Percentiles rank a stretch among this genome's conserved stretches.
These are phyloP conservation scores for Tragelaphus oryx DNA, from an alignment of 2,797 vertebrate genomes.

Conservation along the genomic window DNA sequence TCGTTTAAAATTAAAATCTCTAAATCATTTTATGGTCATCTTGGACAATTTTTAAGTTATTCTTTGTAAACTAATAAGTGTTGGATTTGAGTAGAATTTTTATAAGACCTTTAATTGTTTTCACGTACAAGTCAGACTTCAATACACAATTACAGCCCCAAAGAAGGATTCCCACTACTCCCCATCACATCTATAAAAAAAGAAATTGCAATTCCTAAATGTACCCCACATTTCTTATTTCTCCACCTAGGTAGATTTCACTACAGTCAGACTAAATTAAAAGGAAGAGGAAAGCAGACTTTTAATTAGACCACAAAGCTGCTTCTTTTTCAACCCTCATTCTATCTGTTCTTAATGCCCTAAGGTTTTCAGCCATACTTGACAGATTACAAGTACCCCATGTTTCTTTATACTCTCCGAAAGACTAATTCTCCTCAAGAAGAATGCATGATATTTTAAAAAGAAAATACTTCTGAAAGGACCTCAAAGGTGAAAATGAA, in stretches of 20 bases:
- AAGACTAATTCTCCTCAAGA: slow-evolving; percentile 47
- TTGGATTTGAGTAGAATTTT: neutral
- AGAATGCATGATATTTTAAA: slow-evolving; percentile 50
- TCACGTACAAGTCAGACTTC: neutral
- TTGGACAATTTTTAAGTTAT: neutral
- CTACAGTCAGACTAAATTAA: slow-evolving; percentile 12
- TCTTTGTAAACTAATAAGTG: neutral
- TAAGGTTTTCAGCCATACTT: slow-evolving; percentile 23
- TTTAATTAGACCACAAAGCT: neutral
- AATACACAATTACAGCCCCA: neutral
- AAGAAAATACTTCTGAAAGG: slow-evolving; percentile 51
- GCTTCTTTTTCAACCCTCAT: neutral
- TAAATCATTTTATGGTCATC: neutral
- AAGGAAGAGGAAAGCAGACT: slow-evolving; percentile 3
- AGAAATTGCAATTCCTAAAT: slow-evolving; percentile 9
- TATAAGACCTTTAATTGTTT: slow-evolving; percentile 2
- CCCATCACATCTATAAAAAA: neutral
- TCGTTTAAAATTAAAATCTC: slow-evolving; percentile 6
- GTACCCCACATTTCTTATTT: slow-evolving; percentile 29
- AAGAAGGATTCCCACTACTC: slow-evolving; percentile 22
- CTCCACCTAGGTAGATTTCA: neutral
- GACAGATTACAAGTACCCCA: slow-evolving; percentile 40
- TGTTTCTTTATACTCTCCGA: slow-evolving; percentile 37
- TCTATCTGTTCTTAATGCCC: neutral
- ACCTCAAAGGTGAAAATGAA: slow-evolving; percentile 37